Percentiles rank a stretch among this genome's conserved stretches.
Evolutionary conservation across 2,797 vertebrate species (phyloP).

Genomic region (Saxicola maurus): DNA sequence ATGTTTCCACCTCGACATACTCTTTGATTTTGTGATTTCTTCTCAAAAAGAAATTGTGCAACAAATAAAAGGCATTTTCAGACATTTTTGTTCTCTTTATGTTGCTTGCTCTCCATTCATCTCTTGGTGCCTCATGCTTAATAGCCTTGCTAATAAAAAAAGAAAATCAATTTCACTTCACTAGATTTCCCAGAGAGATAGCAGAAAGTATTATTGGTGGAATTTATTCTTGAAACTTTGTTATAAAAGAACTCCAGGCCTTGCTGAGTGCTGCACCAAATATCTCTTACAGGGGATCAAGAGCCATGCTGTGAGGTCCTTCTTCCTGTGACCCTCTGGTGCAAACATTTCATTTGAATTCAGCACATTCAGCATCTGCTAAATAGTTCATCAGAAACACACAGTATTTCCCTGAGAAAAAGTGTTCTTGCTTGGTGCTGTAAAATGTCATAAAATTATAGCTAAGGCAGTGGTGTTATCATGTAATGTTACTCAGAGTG

Average conservation of each 20-base stretch:
- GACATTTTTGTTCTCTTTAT: constrained; percentile 6
- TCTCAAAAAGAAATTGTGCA: not conserved
- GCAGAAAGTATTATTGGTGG: constrained; percentile 12
- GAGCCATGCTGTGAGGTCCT: not conserved
- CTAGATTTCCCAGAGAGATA: constrained; percentile 57
- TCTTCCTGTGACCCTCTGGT: not conserved
- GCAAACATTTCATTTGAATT: not conserved
- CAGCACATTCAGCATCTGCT: not conserved
- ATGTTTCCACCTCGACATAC: not conserved
- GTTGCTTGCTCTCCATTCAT: constrained; percentile 45
- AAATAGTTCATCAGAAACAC: not conserved
- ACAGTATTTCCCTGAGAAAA: not conserved
- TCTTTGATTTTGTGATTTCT: not conserved
- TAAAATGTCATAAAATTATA: not conserved
- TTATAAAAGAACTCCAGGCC: constrained; percentile 2
- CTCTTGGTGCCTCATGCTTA: constrained; percentile 52
- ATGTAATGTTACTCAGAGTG: not conserved
- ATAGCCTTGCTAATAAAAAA: constrained; percentile 63
- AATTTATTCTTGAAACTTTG: constrained; percentile 47
- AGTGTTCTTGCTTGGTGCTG: not conserved
- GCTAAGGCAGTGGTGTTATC: not conserved
- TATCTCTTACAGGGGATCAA: not conserved
- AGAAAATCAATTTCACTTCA: constrained; percentile 68
- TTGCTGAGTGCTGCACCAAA: not conserved
- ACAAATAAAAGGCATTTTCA: constrained; percentile 13